Percentiles rank a stretch among this genome's conserved stretches.
phyloP scores from a whole-genome alignment of 1,140 invertebrate genomes.

The Anastrepha ludens region DNA sequence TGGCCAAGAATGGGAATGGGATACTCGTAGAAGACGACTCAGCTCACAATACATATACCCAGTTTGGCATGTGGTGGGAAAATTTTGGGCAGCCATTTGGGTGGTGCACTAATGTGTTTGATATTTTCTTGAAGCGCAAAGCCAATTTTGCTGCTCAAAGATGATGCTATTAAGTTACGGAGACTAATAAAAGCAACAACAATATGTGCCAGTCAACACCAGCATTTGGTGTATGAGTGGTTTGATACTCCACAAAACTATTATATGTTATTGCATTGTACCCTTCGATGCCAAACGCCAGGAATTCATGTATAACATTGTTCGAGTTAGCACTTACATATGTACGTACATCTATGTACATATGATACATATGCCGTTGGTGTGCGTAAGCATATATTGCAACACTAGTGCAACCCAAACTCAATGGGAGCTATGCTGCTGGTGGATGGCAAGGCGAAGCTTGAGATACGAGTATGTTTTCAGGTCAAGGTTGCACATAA shows the following conservation, averaged over 20 bases:
- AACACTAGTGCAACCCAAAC: background rate
- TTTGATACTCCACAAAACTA: background rate
- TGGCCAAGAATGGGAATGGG: too few relatives aligned
- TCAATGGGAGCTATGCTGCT: background rate
- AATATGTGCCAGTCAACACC: background rate
- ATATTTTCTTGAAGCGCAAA: background rate
- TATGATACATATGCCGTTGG: background rate
- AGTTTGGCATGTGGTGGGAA: background rate
- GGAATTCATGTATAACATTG: too few relatives aligned
- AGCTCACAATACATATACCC: too few relatives aligned
- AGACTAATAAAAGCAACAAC: background rate
- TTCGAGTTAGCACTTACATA: background rate
- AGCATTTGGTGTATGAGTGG: background rate
- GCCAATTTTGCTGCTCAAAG: background rate
- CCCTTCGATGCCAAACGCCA: too few relatives aligned
- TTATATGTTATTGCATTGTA: too few relatives aligned
- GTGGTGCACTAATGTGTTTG: background rate
- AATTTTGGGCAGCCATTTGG: background rate
- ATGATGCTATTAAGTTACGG: background rate
- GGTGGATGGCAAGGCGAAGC: background rate
- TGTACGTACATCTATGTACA: background rate
- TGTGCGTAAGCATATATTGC: background rate
- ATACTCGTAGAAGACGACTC: too few relatives aligned
- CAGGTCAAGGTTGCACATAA: conserved; percentile 46
- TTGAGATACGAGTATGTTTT: conserved; percentile 44